Evolutionary conservation across 2,888 invertebrate species (phyloP).

Genomic region (Aradus depressus): DNA sequence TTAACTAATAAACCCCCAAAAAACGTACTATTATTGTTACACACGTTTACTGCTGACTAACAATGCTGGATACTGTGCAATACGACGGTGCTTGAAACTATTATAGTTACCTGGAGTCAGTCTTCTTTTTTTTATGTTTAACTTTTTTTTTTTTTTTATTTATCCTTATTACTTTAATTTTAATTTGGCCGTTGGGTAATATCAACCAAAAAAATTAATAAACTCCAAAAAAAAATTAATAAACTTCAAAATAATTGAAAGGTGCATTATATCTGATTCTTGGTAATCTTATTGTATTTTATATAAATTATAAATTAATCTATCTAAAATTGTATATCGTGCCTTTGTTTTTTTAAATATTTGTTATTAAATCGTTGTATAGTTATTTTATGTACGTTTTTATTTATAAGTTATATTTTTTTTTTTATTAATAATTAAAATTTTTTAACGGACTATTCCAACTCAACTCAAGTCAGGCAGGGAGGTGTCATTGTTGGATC

Average conservation of each 20-base stretch:
- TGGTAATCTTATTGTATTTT: constrained; percentile 15
- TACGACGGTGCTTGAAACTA: constrained; percentile 24
- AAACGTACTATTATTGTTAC: too few species aligned
- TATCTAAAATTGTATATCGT: constrained; percentile 10
- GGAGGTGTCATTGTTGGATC: constrained; percentile 16
- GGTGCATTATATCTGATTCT: constrained; percentile 16
- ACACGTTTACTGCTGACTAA: constrained; percentile 14
- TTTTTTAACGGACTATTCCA: too few species aligned
- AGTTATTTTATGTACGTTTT: constrained; percentile 16
- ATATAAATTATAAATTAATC: constrained; percentile 15
- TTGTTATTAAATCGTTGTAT: constrained; percentile 16
- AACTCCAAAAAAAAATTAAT: neutral
- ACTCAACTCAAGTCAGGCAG: too few species aligned
- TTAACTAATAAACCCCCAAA: too few species aligned
- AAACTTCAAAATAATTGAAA: constrained; percentile 11
- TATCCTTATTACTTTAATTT: neutral
- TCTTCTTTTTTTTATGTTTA: constrained; percentile 7
- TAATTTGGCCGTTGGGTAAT: neutral
- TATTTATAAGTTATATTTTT: too few species aligned
- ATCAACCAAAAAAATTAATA: neutral
- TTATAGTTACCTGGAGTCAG: constrained; percentile 25
- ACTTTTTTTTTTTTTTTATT: neutral
- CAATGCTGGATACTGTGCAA: constrained; percentile 27
- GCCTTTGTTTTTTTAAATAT: constrained; percentile 9
- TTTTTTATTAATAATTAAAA: too few species aligned